Percentiles rank a stretch among this genome's conserved stretches.
Conservation (phyloP, 2,888 invertebrate genomes). For the Stenodema calcarata region DNA sequence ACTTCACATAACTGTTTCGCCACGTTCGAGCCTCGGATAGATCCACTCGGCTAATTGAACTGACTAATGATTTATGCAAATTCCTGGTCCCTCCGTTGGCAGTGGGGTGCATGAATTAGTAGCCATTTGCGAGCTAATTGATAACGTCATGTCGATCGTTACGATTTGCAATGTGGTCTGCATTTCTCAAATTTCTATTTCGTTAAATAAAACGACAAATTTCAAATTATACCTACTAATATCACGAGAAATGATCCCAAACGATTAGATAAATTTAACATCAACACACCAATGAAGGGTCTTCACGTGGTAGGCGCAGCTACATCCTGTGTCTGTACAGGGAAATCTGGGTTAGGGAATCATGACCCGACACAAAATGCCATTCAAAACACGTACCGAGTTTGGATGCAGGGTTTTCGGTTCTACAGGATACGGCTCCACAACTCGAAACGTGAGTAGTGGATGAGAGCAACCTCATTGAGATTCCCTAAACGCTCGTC, state of each 20-base stretch:
- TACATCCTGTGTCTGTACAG: too few species aligned
- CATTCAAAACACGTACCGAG: not conserved
- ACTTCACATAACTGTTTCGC: too few species aligned
- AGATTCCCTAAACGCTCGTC: not conserved
- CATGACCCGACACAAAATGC: not conserved
- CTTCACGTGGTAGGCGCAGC: too few species aligned
- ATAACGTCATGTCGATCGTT: not conserved
- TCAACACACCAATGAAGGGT: too few species aligned
- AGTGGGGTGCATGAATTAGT: not conserved
- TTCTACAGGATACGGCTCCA: not conserved
- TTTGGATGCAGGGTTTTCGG: not conserved
- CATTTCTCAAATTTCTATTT: too few species aligned
- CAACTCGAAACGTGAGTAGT: not conserved
- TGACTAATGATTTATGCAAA: not conserved
- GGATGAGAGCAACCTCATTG: not conserved
- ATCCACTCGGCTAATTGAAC: not conserved
- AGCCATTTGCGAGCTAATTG: not conserved
- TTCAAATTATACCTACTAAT: too few species aligned
- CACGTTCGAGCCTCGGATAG: too few species aligned
- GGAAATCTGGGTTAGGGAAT: too few species aligned
- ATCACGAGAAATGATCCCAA: too few species aligned
- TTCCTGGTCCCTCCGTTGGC: not conserved
- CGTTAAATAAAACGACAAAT: too few species aligned
- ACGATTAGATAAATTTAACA: too few species aligned
- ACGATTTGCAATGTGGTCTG: not conserved